Conservation (phyloP, 2,888 invertebrate species). For the Dione vanillae region DNA sequence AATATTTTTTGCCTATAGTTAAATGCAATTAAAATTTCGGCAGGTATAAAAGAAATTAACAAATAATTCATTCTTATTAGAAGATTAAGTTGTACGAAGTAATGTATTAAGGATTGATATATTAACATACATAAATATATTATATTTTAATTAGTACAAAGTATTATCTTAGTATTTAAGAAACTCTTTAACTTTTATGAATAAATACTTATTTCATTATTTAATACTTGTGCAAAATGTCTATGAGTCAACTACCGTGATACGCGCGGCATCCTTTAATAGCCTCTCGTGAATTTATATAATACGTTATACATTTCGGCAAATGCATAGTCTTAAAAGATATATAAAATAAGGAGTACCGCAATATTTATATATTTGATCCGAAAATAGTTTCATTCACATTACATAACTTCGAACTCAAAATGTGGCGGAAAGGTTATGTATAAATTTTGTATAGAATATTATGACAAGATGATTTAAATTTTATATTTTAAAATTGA, state of each 20-base stretch:
- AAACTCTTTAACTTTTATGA: neutral
- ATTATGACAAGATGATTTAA: slow-evolving; percentile 34
- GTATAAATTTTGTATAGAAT: slow-evolving; percentile 38
- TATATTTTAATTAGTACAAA: neutral
- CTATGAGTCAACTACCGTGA: slow-evolving; percentile 14
- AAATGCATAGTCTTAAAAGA: neutral
- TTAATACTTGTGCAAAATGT: neutral
- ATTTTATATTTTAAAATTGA: slow-evolving; percentile 22
- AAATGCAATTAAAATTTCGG: neutral
- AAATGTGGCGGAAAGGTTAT: slow-evolving; percentile 55
- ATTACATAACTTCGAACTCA: slow-evolving; percentile 57
- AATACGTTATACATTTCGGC: neutral
- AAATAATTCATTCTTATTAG: neutral
- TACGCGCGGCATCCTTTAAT: slow-evolving; percentile 19
- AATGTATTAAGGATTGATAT: neutral
- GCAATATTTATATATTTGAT: slow-evolving; percentile 20
- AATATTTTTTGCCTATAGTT: neutral
- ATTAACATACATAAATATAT: neutral
- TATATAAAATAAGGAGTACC: neutral
- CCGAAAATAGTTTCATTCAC: slow-evolving; percentile 62
- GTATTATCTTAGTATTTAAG: neutral
- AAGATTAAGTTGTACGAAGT: neutral
- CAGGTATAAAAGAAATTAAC: neutral
- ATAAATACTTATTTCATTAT: neutral
- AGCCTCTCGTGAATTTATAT: slow-evolving; percentile 8